Evolutionary conservation across 2,113 vertebrate species (phyloP), one percentile per base, ranked within the genome.

Genomic region (Leptobrachium leishanense): DNA sequence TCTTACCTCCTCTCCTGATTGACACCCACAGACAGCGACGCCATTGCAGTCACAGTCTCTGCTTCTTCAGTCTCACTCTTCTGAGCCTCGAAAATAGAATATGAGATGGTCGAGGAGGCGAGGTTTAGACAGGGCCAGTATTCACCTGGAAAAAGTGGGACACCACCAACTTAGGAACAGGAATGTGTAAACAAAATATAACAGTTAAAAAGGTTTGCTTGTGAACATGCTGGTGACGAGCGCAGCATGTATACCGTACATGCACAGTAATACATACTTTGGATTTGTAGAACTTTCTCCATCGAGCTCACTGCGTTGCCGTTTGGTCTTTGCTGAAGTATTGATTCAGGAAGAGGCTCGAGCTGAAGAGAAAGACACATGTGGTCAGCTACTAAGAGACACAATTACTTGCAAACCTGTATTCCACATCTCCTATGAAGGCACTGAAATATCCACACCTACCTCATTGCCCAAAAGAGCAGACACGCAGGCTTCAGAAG

Each of bases 381-480:
- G 39, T 43, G 11, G 40, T 3, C 40, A 13, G 66, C 43, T 66
- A 31, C 20, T 31, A 31, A 31, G 20, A 65, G 2, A 40, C 3
- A 65, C 63, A 65, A 50, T 50, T 50, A 50, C 46, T 50, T 50
- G 8, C 55, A 59, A 59, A 59, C 10, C 55, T 59, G 55, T 31
- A 50, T 50, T 8, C 46, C 46, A 50, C 46, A 50, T 50, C 9
- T 31, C 1, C 20, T 39, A 39, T 8, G 3, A 15, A 20, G 11
- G 57, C 57, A 62, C 6, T 2, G 8, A 4, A 50, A 8, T 8
- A 5, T 50, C 8, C 39, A 65, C 20, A 39, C 20, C 55, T 95
- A 99, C 98, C 97, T 98, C 96, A 0, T 96, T 96, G 83, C 97
- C 97, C 76, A 99, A 94, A 86, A 99, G 86, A 87, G 96, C 96